Evolutionary conservation across 2,888 invertebrate species (phyloP).

Genomic region (Eristalis pertinax): DNA sequence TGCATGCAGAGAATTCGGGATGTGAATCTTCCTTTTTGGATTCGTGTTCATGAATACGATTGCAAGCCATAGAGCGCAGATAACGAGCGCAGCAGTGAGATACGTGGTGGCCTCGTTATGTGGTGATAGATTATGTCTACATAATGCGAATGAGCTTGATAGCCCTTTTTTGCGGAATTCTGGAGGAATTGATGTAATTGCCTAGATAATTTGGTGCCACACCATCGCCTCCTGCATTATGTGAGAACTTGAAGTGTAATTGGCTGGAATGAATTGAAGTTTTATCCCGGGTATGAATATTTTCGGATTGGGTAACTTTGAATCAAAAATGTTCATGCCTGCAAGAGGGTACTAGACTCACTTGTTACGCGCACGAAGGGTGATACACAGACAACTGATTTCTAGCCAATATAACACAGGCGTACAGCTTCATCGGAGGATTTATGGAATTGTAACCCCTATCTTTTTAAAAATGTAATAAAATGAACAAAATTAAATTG

Average conservation of each 20-base stretch:
- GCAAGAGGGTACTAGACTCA: neutral
- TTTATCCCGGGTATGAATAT: conserved; percentile 16
- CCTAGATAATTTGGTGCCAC: conserved; percentile 67
- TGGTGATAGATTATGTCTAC: conserved; percentile 65
- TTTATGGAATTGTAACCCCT: too few relatives aligned
- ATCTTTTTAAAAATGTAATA: too few relatives aligned
- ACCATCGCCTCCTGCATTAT: conserved; percentile 40
- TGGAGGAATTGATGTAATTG: conserved; percentile 66
- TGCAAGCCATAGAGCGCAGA: conserved; percentile 8
- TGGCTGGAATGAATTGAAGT: conserved; percentile 65
- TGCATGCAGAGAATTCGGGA: conserved; percentile 31
- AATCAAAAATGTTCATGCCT: neutral
- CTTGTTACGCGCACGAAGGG: neutral
- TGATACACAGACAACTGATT: too few relatives aligned
- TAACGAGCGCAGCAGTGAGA: neutral
- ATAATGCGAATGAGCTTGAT: conserved; percentile 18
- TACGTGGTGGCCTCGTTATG: conserved; percentile 57
- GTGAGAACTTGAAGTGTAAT: conserved; percentile 44
- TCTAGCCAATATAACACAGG: too few relatives aligned
- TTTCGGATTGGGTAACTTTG: neutral
- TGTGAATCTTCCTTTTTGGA: conserved; percentile 49
- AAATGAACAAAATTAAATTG: too few relatives aligned
- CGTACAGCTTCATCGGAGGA: too few relatives aligned
- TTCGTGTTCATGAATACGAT: conserved; percentile 58
- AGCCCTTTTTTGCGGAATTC: conserved; percentile 39